phyloP scores from a whole-genome alignment of 2,888 invertebrate species.

The Heliconius ethilla region DNA sequence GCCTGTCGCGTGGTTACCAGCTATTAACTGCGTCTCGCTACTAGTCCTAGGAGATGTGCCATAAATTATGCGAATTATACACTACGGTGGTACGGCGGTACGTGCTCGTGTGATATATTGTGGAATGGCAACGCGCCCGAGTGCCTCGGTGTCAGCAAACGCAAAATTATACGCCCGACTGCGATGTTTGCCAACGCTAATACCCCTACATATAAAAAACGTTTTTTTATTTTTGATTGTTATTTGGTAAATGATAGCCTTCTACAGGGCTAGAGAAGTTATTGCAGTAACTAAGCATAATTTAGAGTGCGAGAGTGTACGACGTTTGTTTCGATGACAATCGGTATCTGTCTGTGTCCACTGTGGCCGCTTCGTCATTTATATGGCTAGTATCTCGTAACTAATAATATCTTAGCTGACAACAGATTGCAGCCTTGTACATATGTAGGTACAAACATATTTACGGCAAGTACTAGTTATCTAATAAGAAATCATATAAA shows the following conservation, averaged over 20 bases:
- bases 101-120: constrained; percentile 78
- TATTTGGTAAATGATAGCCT: constrained; percentile 76
- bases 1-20: constrained; percentile 77
- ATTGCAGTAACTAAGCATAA: constrained; percentile 65
- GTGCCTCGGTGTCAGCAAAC: constrained; percentile 70
- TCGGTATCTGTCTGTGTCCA: constrained; percentile 72
- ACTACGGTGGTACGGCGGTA: constrained; percentile 57
- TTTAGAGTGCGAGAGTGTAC: constrained; percentile 61
- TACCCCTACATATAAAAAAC: constrained; percentile 57
- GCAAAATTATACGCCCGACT: constrained; percentile 74
- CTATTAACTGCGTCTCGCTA: constrained; percentile 74
- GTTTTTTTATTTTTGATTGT: constrained; percentile 73
- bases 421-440: constrained; percentile 24
- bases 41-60: constrained; percentile 64
- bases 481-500: constrained; percentile 13
- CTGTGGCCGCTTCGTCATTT: constrained; percentile 66
- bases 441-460: constrained; percentile 9
- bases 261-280: constrained; percentile 67
- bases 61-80: constrained; percentile 82
- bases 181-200: constrained; percentile 68
- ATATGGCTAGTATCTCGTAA: constrained; percentile 50
- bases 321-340: constrained; percentile 75
- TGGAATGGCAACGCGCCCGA: constrained; percentile 63
- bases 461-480: constrained; percentile 2
- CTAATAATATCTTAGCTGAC: constrained; percentile 38